Percentiles rank a stretch among this genome's conserved stretches.
Evolutionary conservation across 2,888 invertebrate species (phyloP).

Genomic region (Hemistola chrysoprasaria): DNA sequence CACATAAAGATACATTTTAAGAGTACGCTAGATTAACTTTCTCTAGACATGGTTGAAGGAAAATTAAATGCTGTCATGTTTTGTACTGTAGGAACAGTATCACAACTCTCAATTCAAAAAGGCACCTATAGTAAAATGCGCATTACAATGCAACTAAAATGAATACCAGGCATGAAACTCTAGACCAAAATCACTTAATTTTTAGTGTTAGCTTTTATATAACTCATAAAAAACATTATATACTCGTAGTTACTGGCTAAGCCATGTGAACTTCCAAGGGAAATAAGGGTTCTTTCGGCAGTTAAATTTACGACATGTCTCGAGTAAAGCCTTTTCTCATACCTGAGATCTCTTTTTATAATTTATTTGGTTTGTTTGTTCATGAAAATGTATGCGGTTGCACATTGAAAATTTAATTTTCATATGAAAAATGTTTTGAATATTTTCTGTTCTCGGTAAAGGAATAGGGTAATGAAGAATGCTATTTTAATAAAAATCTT

Average conservation of each 20-base stretch:
- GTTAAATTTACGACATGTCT: constrained; percentile 81
- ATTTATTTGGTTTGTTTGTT: constrained; percentile 76
- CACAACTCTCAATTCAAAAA: too few relatives aligned
- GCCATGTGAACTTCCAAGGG: constrained; percentile 69
- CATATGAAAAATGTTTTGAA: constrained; percentile 21
- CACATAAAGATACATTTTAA: constrained; percentile 50
- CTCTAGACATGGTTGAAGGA: too few relatives aligned
- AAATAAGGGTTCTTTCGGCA: constrained; percentile 76
- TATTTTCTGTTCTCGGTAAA: constrained; percentile 11
- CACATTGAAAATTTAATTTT: constrained; percentile 45
- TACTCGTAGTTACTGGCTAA: constrained; percentile 66
- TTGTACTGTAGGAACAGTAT: too few relatives aligned
- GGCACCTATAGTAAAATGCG: too few relatives aligned
- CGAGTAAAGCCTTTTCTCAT: constrained; percentile 69
- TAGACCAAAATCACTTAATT: too few relatives aligned
- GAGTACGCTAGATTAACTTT: constrained; percentile 35
- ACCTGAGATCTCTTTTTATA: constrained; percentile 73
- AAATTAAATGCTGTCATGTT: too few relatives aligned
- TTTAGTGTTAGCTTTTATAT: constrained; percentile 52
- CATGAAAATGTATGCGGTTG: constrained; percentile 55
- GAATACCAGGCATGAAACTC: too few relatives aligned
- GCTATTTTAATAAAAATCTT: constrained; percentile 1
- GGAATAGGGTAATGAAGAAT: constrained; percentile 19
- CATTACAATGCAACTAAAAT: too few relatives aligned
- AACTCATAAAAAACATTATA: constrained; percentile 63